Conservation (phyloP, 2,888 invertebrate genomes). For the Amblyjoppa proteus region DNA sequence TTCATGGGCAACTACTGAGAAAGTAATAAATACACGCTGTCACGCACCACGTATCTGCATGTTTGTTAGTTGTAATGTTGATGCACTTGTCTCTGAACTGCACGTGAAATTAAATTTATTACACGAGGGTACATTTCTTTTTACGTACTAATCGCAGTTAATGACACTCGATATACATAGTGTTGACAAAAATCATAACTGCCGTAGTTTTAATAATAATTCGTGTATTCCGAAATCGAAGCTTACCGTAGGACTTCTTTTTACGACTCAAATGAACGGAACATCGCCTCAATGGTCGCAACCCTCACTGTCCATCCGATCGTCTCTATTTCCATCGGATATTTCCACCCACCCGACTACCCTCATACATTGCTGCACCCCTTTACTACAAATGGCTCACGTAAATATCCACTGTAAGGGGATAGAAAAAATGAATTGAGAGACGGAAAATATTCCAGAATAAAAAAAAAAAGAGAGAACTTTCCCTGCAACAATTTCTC, state of each 20-base stretch:
- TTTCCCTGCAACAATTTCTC: constrained; percentile 22
- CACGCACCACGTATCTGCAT: neutral
- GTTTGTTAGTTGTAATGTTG: neutral
- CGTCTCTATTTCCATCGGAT: neutral
- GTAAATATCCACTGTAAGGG: neutral
- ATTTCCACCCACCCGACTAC: neutral
- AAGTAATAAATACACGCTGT: too few species aligned
- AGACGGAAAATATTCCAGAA: constrained; percentile 10
- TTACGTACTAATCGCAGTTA: neutral
- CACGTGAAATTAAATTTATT: neutral
- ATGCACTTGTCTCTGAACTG: neutral
- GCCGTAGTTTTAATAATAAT: neutral
- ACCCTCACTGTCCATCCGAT: neutral
- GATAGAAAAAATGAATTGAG: constrained; percentile 6
- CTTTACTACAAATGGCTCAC: neutral
- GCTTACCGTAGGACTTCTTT: neutral
- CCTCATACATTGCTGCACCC: neutral
- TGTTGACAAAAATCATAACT: too few species aligned
- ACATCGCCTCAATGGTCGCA: neutral
- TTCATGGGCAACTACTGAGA: too few species aligned
- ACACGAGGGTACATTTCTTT: neutral
- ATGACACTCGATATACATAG: too few species aligned
- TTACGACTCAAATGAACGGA: neutral
- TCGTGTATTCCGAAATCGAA: neutral
- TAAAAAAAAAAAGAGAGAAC: neutral